Conservation (phyloP, 2,113 vertebrate species). For the Mormyrus lacerda region DNA sequence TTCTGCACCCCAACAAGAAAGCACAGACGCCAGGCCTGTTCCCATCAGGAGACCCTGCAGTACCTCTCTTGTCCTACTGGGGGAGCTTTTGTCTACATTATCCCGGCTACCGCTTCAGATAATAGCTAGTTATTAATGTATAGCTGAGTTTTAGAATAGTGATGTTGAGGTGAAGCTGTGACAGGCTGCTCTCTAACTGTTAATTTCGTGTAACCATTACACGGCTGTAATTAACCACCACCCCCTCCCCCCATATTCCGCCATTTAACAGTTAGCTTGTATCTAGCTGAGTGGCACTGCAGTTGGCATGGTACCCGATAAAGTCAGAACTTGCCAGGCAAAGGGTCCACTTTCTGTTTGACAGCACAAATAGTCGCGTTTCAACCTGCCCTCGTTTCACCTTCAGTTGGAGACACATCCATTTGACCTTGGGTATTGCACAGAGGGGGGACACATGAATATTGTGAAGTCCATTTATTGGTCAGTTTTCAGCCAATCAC, state of each 20-base stretch:
- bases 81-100: neutral
- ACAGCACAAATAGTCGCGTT: neutral
- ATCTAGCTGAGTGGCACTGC: neutral
- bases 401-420: neutral
- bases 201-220: neutral
- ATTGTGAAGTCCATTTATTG: slow-evolving; percentile 45
- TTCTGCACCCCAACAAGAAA: neutral
- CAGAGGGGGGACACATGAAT: slow-evolving; percentile 30
- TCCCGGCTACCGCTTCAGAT: neutral
- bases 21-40: neutral
- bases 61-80: neutral
- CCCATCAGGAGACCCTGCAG: neutral
- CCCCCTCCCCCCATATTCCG: neutral
- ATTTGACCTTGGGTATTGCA: slow-evolving; percentile 41
- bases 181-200: neutral
- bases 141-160: neutral
- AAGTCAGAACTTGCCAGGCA: neutral
- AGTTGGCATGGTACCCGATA: neutral
- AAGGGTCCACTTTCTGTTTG: neutral
- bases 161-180: neutral
- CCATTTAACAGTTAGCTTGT: neutral
- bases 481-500: slow-evolving; percentile 43
- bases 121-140: neutral
- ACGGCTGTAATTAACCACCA: neutral
- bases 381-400: slow-evolving; percentile 5